Evolutionary conservation across 2,797 vertebrate genomes (phyloP).

Genomic region (Silurus lanzhouensis): DNA sequence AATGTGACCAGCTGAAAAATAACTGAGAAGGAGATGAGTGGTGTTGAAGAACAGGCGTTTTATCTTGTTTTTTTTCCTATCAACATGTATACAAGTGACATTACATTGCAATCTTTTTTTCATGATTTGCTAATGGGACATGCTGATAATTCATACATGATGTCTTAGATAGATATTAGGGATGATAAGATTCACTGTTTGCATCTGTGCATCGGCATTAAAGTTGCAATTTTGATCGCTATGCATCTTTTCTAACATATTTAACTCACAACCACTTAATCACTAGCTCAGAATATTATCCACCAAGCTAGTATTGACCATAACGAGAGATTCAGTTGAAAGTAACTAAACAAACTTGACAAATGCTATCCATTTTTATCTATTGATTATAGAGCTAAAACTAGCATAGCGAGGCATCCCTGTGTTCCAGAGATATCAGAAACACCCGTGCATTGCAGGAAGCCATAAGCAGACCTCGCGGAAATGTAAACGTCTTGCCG

Average conservation of each 20-base stretch:
- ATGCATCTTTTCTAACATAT: no score
- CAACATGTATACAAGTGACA: neutral
- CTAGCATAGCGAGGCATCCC: neutral
- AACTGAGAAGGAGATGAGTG: neutral
- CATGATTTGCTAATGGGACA: neutral
- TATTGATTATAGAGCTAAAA: neutral
- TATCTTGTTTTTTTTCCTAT: neutral
- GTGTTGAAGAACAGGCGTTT: neutral
- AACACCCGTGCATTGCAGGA: neutral
- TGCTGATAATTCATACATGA: neutral
- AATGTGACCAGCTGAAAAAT: neutral
- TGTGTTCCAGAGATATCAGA: neutral
- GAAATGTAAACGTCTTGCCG: conserved; percentile 12
- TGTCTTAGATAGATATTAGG: neutral
- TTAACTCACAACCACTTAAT: neutral
- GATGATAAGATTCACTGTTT: no score
- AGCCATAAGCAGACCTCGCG: neutral
- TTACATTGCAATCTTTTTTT: neutral
- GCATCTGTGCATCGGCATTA: no score
- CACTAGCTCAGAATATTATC: neutral
- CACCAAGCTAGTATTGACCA: neutral
- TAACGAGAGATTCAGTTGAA: neutral
- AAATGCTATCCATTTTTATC: neutral
- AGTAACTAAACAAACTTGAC: neutral
- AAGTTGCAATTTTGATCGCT: no score